A percentile compares a stretch with the other conserved stretches of the same genome.
phyloP scores from a whole-genome alignment of 2,113 vertebrate species.

The Pelodiscus sinensis region DNA sequence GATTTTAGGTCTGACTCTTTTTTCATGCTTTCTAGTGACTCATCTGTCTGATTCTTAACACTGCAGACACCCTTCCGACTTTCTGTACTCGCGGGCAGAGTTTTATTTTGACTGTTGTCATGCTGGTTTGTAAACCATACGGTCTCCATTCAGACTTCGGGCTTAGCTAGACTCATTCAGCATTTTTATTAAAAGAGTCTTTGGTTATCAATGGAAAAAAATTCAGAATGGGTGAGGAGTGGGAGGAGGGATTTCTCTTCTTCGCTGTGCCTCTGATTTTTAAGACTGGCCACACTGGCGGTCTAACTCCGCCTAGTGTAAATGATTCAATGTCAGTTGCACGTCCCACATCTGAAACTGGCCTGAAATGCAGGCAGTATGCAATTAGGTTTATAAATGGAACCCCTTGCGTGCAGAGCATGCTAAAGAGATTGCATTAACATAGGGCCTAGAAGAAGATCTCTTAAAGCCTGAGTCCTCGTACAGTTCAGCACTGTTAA shows the following conservation, averaged over 20 bases:
- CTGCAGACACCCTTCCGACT: not conserved
- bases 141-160: conserved; percentile 27
- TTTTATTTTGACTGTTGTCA: conserved; percentile 63
- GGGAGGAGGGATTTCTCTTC: conserved; percentile 19
- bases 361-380: not conserved
- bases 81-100: conserved; percentile 31
- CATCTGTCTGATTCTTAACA: conserved; percentile 51
- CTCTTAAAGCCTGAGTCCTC: not conserved
- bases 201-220: not conserved
- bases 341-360: not conserved
- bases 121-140: conserved; percentile 36
- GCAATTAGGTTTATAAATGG: conserved; percentile 52
- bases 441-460: not conserved
- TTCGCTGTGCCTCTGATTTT: not conserved
- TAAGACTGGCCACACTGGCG: not conserved
- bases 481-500: not conserved
- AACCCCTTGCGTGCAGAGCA: conserved; percentile 18
- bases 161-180: conserved; percentile 37
- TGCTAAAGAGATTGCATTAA: not conserved
- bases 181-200: conserved; percentile 60
- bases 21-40: conserved; percentile 62
- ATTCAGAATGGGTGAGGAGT: conserved; percentile 28
- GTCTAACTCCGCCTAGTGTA: not conserved
- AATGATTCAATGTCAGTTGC: not conserved
- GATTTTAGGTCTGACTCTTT: conserved; percentile 48